Base-by-base conservation (phyloP, 2,797 vertebrate species). In the Peromyscus eremicus region DNA sequence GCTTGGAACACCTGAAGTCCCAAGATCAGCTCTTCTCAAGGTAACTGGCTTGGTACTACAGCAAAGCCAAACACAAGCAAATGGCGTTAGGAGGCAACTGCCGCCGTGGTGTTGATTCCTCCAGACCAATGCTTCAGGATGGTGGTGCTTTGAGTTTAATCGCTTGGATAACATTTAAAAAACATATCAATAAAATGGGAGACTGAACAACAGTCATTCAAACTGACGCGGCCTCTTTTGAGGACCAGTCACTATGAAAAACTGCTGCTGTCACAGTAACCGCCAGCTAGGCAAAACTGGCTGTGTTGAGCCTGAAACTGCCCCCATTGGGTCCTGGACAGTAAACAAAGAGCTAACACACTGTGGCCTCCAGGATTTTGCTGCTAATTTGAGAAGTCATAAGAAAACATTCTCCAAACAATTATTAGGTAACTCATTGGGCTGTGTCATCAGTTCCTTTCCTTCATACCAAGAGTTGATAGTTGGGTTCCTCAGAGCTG, bases 1-100 rank as follows among this genome's bases (percentile, higher is more conserved):
- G 89, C 60, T 95, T 79, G 71, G 76, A 96, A 96, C 94, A 92
- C 80, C 64, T 92, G 60, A 97, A 95, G n/a, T 89, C 76, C 73
- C 52, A 94, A 83, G 23, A 60, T 87, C 82, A 91, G 85, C 29
- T 62, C 46, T 88, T 71, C 79, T 89, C 79, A 95, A 37, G 29
- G 49, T 60, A 64, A 37, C 49, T 89, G 46, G 60, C 70, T 92
- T 94, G 66, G 40, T 13, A 0, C 66, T 66, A 32, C 73, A 66
- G 37, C 70, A 89, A 96, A 91, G 34, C 79, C 70, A 92, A 76
- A 60, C 3, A 40, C 75, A 89, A 91, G 43, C 23, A 32, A 13
- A 19, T 37, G 46, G 10, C 3, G 17, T 23, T 88, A 84, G 66
- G 7, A 85, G 62, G n/a, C 83, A 91, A 25, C 32, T 77, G 8